Conservation (phyloP, 1,140 invertebrate species). For the Oryzaephilus surinamensis region DNA sequence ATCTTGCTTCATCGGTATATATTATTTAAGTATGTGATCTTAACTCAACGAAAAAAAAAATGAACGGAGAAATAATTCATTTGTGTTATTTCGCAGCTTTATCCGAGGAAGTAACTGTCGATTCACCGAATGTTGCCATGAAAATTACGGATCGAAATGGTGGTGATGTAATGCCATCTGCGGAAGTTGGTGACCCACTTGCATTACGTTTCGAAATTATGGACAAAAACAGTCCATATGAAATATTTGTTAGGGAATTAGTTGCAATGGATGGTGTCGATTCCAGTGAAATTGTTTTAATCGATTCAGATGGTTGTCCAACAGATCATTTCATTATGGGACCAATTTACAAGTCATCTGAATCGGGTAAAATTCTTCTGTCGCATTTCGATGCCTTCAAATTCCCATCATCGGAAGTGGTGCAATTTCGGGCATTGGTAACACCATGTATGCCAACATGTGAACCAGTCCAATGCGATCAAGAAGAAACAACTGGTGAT, state of each 20-base stretch:
- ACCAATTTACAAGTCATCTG: slow-evolving; percentile 68
- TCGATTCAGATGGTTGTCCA: slow-evolving; percentile 85
- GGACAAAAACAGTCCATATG: slow-evolving; percentile 83
- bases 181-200: slow-evolving; percentile 81
- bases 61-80: too few species aligned
- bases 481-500: slow-evolving; percentile 67
- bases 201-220: slow-evolving; percentile 85
- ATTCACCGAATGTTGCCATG: slow-evolving; percentile 90
- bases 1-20: too few species aligned
- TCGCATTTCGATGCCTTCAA: slow-evolving; percentile 94
- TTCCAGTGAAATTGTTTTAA: slow-evolving; percentile 82
- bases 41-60: too few species aligned
- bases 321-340: slow-evolving; percentile 91
- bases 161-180: slow-evolving; percentile 66
- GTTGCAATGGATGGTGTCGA: slow-evolving; percentile 91
- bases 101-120: slow-evolving; percentile 76
- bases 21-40: too few species aligned
- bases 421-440: slow-evolving; percentile 87
- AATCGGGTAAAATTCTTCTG: slow-evolving; percentile 69
- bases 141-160: slow-evolving; percentile 79
- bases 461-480: slow-evolving; percentile 79
- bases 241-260: slow-evolving; percentile 87
- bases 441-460: slow-evolving; percentile 88
- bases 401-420: slow-evolving; percentile 88
- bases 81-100: too few species aligned